phyloP scores from a whole-genome alignment of 1,140 invertebrate genomes.

The Pseudomyrmex flavicornis region DNA sequence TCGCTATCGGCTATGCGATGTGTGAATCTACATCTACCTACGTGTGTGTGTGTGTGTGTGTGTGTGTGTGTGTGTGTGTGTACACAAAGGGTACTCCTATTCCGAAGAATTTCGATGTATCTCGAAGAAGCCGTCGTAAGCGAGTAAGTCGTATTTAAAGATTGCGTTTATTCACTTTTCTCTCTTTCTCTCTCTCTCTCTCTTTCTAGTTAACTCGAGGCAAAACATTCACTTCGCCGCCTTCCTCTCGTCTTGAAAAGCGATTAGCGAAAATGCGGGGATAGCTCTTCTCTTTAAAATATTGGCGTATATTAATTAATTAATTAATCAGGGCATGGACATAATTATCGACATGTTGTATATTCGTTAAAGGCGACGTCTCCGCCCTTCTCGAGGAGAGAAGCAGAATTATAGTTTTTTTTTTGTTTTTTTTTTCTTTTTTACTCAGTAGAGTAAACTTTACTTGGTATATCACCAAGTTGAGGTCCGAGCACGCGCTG shows the following conservation, averaged over 20 bases:
- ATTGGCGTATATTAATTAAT: constrained; percentile 18
- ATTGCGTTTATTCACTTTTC: constrained; percentile 49
- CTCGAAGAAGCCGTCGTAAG: constrained; percentile 80
- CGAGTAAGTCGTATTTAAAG: constrained; percentile 68
- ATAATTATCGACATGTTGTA: constrained; percentile 36
- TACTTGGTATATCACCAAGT: too few relatives aligned
- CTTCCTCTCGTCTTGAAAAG: constrained; percentile 18
- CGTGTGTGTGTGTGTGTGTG: constrained; percentile 17
- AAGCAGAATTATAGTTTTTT: constrained; percentile 5
- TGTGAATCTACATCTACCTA: constrained; percentile 63
- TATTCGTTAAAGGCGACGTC: neutral
- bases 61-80: constrained; percentile 30
- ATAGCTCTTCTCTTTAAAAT: constrained; percentile 14
- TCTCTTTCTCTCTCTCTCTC: too few relatives aligned
- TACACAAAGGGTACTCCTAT: constrained; percentile 53
- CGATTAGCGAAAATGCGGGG: constrained; percentile 47
- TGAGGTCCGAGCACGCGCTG: neutral
- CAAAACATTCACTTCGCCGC: neutral
- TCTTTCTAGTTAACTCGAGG: constrained; percentile 44
- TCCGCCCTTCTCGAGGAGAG: neutral
- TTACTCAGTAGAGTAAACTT: too few relatives aligned
- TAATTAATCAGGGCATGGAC: neutral
- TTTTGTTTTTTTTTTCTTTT: too few relatives aligned
- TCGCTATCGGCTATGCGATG: constrained; percentile 46
- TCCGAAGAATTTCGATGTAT: constrained; percentile 79